These are phyloP conservation scores for Exephanes ischioxanthus DNA, from an alignment of 2,888 invertebrate species.

Conservation along the genomic window DNA sequence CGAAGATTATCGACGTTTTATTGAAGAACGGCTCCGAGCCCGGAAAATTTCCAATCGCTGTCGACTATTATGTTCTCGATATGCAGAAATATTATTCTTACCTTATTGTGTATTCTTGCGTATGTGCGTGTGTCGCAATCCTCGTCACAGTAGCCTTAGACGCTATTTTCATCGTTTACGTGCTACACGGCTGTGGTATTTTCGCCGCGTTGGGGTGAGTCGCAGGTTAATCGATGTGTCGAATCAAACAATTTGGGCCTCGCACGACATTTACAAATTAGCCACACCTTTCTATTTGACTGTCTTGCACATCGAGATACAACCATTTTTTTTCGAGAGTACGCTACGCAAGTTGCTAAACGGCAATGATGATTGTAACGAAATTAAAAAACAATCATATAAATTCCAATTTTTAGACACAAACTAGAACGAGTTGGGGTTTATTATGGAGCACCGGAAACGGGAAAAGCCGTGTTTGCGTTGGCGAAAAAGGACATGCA, in stretches of 20 bases:
- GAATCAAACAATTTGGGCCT: background rate
- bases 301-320: too few relatives aligned
- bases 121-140: background rate
- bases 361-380: too few relatives aligned
- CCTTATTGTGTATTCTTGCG: background rate
- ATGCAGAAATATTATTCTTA: constrained; percentile 16
- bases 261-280: too few relatives aligned
- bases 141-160: background rate
- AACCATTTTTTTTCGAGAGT: too few relatives aligned
- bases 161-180: background rate
- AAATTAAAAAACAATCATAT: too few relatives aligned
- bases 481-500: background rate
- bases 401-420: constrained; percentile 4
- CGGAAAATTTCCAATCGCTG: background rate
- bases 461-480: background rate
- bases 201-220: constrained; percentile 33
- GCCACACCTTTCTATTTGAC: too few relatives aligned
- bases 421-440: constrained; percentile 15
- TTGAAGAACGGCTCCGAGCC: background rate
- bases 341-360: too few relatives aligned
- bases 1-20: too few relatives aligned
- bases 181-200: constrained; percentile 31
- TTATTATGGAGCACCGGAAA: background rate
- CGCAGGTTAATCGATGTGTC: background rate
- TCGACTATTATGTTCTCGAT: background rate